A percentile compares a stretch with the other conserved stretches of the same genome.
Conservation (phyloP, 1,140 invertebrate genomes). For the Anthonomus grandis region DNA sequence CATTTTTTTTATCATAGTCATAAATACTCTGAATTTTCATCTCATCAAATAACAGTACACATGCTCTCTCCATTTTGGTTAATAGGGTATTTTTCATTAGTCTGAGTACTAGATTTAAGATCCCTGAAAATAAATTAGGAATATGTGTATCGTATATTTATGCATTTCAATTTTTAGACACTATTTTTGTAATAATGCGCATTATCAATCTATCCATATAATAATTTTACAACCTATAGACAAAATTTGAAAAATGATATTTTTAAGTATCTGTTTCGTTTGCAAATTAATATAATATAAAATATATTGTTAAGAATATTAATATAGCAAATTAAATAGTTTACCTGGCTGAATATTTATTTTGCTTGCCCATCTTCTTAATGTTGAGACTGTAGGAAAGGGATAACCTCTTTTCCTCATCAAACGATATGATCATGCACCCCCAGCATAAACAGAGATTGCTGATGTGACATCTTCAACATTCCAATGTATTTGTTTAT, state of each 20-base stretch:
- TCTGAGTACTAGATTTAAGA: slow-evolving; percentile 14
- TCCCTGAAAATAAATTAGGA: slow-evolving; percentile 21
- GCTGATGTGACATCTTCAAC: slow-evolving; percentile 18
- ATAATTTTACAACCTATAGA: too few relatives aligned
- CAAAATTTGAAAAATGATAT: too few relatives aligned
- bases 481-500: slow-evolving; percentile 16
- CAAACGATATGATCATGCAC: slow-evolving; percentile 15
- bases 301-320: background rate
- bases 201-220: too few relatives aligned
- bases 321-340: background rate
- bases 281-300: too few relatives aligned
- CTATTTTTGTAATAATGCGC: too few relatives aligned
- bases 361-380: slow-evolving; percentile 17
- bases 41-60: slow-evolving; percentile 23
- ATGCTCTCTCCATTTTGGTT: slow-evolving; percentile 20
- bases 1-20: slow-evolving; percentile 14
- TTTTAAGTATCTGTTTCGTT: too few relatives aligned
- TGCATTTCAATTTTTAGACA: too few relatives aligned
- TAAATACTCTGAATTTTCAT: slow-evolving; percentile 20
- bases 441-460: slow-evolving; percentile 21
- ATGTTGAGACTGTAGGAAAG: slow-evolving; percentile 19
- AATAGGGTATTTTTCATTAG: slow-evolving; percentile 15
- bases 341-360: slow-evolving; percentile 21
- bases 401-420: slow-evolving; percentile 17
- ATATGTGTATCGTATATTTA: too few relatives aligned